Base-by-base conservation (phyloP, 2,797 vertebrate genomes). In the Dermochelys coriacea region DNA sequence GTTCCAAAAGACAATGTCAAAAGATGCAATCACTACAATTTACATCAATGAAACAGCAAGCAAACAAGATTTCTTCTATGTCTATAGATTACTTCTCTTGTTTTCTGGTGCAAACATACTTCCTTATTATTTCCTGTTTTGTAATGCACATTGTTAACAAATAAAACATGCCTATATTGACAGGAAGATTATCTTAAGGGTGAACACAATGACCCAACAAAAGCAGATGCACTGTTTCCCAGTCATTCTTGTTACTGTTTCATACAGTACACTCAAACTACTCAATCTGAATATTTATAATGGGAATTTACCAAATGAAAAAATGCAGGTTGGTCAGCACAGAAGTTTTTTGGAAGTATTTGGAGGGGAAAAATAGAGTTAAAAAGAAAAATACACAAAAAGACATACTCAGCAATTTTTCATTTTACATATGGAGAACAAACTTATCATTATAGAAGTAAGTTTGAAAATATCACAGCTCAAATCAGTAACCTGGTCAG, bases 221-320 rank as follows among this genome's bases (percentile, higher is more conserved):
- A 19, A 93, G 21, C 71, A 94, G 78, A 87, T 55, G 49, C 25
- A 90, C 82, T 90, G 52, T 74, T 82, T 25, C 27, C 14, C 41
- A 8, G 1, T 84, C 64, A 37, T 91, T 86, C 64, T 61, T 90
- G 90, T 91, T 84, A 89, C 80, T 95, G 80, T 85, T 94, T 90
- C 78, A n/a, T 34, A 85, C 84, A 93, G 77, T n/a, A 87, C 68
- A 92, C 18, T 87, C 64, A 82, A 89, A 68, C 49, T n/a, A 6
- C 55, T 92, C 85, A 64, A 88, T 54, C 61, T 59, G 11, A 82
- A 21, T 31, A 74, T 51, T 93, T 80, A 71, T n/a, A 50, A 83
- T 57, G 31, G 84, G 3, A 75, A 3, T 86, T 45, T 89, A 61
- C 10, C 49, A 41, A 14, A 91, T n/a, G 16, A 89, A 87, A 86